Evolutionary conservation across 2,113 vertebrate genomes (phyloP), one percentile per base, ranked within the genome.

Genomic region (Bubalus kerabau): DNA sequence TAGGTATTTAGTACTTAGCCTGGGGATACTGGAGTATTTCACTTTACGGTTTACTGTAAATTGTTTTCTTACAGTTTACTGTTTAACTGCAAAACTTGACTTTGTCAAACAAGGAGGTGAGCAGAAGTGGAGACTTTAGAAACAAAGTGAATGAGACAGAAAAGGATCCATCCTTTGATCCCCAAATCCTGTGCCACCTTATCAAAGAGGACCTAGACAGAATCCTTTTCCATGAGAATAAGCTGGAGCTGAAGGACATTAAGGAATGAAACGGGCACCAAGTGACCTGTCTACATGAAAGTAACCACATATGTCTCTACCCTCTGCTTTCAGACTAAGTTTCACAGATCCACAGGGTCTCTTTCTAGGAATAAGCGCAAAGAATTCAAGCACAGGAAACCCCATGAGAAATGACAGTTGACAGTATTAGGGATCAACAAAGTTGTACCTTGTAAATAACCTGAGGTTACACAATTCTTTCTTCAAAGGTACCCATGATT

Each of bases 61-160:
- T 62, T 88, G 10, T 43, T 62, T 89, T 84, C 62, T 94, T 91
- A 57, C 23, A 87, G 28, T 93, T 87, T 62, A 76, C 21, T 43
- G n/a, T 50, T 95, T 64, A 89, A 56, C 67, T 52, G 6, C 2
- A 74, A 92, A 81, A 67, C 1, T 14, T 78, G 57, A 85, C 32
- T 30, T 67, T 60, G 83, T 59, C 71, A 60, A 95, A 78, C 64
- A 64, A 30, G 3, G 83, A 85, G 23, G 9, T 40, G 26, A 57
- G 57, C 24, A 50, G 21, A 89, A 93, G 32, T 81, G 43, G 52
- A 85, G 46, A 92, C 7, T 78, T 96, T 21, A 82, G 59, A 21
- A 82, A 52, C 11, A 88, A 52, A 86, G 10, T 78, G 28, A 85
- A 46, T 0, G 30, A 32, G 17, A 76, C 71, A 14, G 4, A n/a